Conservation (phyloP, 30 jellyfish, hydroid and myxozoan genomes). For the Aurelia aurita complex sp. Pacific region DNA sequence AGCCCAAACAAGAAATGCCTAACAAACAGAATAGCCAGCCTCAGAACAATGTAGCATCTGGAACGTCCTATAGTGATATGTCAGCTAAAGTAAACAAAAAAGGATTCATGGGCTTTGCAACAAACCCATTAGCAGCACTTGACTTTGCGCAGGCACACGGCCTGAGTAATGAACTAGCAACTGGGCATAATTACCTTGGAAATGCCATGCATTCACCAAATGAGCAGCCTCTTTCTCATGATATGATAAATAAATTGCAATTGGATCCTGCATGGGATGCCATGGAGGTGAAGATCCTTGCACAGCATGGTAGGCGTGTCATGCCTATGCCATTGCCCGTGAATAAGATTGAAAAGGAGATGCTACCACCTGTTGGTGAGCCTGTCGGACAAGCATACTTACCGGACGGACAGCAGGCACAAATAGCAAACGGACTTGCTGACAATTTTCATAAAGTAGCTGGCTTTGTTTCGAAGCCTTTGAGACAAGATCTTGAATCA, state of each 20-base stretch:
- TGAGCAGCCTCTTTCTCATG: constrained; percentile 51
- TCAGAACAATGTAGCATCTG: neutral
- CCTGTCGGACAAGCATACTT: constrained; percentile 60
- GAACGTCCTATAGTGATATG: neutral
- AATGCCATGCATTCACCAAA: neutral
- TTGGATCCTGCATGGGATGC: constrained; percentile 72
- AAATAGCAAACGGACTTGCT: neutral
- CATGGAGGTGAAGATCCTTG: constrained; percentile 44
- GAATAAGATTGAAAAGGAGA: constrained; percentile 51
- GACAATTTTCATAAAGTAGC: constrained; percentile 32
- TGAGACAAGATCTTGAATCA: neutral
- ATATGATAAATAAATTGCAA: constrained; percentile 51
- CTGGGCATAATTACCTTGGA: constrained; percentile 10
- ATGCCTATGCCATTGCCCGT: constrained; percentile 40
- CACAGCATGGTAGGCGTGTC: constrained; percentile 35
- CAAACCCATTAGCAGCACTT: neutral
- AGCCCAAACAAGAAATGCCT: neutral
- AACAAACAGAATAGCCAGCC: neutral
- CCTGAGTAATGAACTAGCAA: neutral
- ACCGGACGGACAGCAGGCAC: constrained; percentile 17
- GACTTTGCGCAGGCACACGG: constrained; percentile 22
- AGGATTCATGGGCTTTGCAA: constrained; percentile 36
- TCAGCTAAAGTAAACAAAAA: constrained; percentile 18
- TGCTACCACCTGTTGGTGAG: constrained; percentile 60
- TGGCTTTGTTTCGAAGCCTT: constrained; percentile 6